phyloP scores from a whole-genome alignment of 2,797 vertebrate genomes.

The Lacerta agilis region DNA sequence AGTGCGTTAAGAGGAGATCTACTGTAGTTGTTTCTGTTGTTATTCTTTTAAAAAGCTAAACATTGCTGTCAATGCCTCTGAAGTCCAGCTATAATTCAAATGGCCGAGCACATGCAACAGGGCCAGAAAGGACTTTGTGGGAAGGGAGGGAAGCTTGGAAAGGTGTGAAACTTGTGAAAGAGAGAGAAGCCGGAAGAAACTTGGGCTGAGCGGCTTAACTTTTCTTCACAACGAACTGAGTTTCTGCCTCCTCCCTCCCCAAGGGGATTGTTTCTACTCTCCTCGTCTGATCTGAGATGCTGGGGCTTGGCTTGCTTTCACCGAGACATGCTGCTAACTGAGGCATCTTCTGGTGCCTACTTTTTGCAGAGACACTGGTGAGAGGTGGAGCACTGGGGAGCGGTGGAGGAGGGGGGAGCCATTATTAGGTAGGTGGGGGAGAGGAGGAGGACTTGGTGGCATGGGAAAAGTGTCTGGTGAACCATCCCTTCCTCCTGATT shows the following conservation, averaged over 20 bases:
- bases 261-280: constrained; percentile 60
- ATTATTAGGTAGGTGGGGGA: constrained; percentile 31
- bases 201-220: constrained; percentile 50
- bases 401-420: constrained; percentile 35
- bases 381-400: constrained; percentile 55
- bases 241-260: constrained; percentile 8
- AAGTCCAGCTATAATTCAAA: constrained; percentile 41
- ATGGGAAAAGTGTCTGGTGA: constrained; percentile 35
- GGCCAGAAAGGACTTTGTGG: not conserved
- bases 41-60: too few species aligned
- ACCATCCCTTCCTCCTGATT: not conserved
- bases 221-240: constrained; percentile 1
- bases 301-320: constrained; percentile 99
- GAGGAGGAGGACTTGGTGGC: constrained; percentile 45
- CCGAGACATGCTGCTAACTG: constrained; percentile 96
- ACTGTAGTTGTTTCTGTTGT: not conserved
- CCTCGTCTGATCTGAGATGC: constrained; percentile 97
- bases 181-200: constrained; percentile 1
- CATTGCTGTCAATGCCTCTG: too few species aligned
- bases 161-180: not conserved
- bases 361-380: constrained; percentile 93
- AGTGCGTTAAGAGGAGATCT: not conserved
- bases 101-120: constrained; percentile 3
- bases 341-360: constrained; percentile 80
- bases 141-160: not conserved